Percentiles rank a stretch among this genome's conserved stretches.
Evolutionary conservation across 2,888 invertebrate genomes (phyloP).

Genomic region (Parnassius smintheus): DNA sequence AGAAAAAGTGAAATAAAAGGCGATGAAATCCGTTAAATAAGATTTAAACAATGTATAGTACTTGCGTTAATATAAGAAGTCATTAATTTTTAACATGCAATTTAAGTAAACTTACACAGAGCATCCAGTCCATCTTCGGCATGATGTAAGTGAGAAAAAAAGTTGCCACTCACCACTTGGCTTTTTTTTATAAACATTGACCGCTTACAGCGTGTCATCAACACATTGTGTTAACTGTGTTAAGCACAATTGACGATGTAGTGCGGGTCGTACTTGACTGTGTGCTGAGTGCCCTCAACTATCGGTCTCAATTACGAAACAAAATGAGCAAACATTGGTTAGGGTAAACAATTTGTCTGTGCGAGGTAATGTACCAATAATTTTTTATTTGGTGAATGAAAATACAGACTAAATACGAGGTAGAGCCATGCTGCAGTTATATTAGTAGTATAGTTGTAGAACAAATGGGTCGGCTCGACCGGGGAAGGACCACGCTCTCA

Average conservation of each 20-base stretch:
- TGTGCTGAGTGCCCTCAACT: constrained; percentile 45
- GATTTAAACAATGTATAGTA: no score
- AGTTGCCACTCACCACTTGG: constrained; percentile 20
- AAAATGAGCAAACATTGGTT: constrained; percentile 41
- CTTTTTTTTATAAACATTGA: constrained; percentile 28
- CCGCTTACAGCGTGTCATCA: constrained; percentile 35
- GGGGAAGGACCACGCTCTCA: no score
- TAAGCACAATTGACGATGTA: constrained; percentile 31
- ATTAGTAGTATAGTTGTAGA: no score
- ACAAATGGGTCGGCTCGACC: no score
- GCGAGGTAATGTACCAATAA: not conserved
- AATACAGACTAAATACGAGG: not conserved
- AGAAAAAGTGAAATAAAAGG: no score
- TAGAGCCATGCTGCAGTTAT: no score
- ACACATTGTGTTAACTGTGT: constrained; percentile 32
- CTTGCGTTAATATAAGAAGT: no score
- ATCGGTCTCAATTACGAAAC: constrained; percentile 63
- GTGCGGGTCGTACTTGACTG: constrained; percentile 39
- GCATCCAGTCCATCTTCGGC: constrained; percentile 3
- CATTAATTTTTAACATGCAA: not conserved
- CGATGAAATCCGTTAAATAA: no score
- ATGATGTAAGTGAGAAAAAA: constrained; percentile 23
- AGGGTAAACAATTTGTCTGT: constrained; percentile 37
- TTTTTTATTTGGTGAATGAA: not conserved
- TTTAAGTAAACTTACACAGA: not conserved